Percentiles rank a stretch among this genome's conserved stretches.
Evolutionary conservation across 1,140 invertebrate species (phyloP).

Genomic region (Scaptomyza montana): DNA sequence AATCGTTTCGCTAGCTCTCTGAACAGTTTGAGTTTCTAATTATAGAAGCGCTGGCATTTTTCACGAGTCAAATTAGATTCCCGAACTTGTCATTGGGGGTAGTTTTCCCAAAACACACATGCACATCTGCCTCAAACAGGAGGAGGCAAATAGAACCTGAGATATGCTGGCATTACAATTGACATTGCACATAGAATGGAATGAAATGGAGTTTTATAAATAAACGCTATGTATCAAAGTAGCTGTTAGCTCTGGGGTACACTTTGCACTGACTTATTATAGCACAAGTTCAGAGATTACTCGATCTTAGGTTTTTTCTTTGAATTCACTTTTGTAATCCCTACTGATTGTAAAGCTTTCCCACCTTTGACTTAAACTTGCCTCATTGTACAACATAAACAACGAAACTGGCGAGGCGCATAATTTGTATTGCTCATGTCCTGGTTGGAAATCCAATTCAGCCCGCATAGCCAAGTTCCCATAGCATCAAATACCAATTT

Average conservation of each 20-base stretch:
- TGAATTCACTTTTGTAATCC: too few species aligned
- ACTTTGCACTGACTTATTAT: conserved; percentile 38
- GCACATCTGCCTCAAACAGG: not conserved
- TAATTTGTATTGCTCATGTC: conserved; percentile 40
- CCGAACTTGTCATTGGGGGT: conserved; percentile 50
- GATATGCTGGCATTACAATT: conserved; percentile 55
- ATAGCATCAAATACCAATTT: conserved; percentile 39
- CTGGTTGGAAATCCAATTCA: conserved; percentile 33
- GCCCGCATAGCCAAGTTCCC: conserved; percentile 46
- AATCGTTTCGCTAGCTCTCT: conserved; percentile 29
- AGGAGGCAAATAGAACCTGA: conserved; percentile 67
- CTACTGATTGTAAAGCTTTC: not conserved
- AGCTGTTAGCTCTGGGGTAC: conserved; percentile 30
- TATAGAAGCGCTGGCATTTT: conserved; percentile 59
- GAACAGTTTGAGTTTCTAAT: conserved; percentile 58
- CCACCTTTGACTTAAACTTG: conserved; percentile 42
- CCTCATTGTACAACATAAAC: conserved; percentile 26
- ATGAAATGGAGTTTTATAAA: conserved; percentile 45
- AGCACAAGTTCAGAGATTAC: not conserved
- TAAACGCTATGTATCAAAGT: conserved; percentile 24
- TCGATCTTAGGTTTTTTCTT: not conserved
- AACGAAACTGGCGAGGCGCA: conserved; percentile 29
- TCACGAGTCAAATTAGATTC: conserved; percentile 65
- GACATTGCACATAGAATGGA: conserved; percentile 45
- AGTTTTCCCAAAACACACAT: conserved; percentile 39